Percentiles rank a stretch among this genome's conserved stretches.
Conservation (phyloP, 2,113 vertebrate genomes). For the Accipiter virgatus region DNA sequence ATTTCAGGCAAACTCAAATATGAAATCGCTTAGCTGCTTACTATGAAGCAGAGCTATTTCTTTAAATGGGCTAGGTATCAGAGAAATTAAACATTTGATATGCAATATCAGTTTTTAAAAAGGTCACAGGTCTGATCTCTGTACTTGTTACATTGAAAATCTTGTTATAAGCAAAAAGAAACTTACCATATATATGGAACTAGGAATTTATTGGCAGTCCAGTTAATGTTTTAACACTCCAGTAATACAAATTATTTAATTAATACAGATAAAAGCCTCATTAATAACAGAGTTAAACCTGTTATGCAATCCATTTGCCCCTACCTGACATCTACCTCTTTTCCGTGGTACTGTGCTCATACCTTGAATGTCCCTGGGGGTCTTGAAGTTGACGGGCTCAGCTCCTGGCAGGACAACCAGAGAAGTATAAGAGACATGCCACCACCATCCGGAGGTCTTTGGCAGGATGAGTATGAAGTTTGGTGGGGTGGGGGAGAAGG, state of each 20-base stretch:
- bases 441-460: background rate
- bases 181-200: too few species aligned
- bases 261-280: background rate
- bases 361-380: fast-evolving
- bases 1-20: background rate
- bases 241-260: background rate
- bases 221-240: background rate
- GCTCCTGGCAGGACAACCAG: background rate
- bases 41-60: background rate
- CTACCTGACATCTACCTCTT: background rate
- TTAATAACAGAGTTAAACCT: background rate
- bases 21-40: background rate
- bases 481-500: fast-evolving
- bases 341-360: background rate
- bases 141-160: background rate
- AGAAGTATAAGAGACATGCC: background rate
- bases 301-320: background rate
- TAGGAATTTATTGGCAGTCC: background rate
- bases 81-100: background rate
- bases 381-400: background rate
- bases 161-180: background rate
- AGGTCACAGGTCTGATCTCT: background rate
- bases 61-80: background rate
- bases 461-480: background rate
- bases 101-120: background rate